These are phyloP conservation scores for Mastomys coucha DNA, from an alignment of 2,113 vertebrate genomes.

Conservation along the genomic window DNA sequence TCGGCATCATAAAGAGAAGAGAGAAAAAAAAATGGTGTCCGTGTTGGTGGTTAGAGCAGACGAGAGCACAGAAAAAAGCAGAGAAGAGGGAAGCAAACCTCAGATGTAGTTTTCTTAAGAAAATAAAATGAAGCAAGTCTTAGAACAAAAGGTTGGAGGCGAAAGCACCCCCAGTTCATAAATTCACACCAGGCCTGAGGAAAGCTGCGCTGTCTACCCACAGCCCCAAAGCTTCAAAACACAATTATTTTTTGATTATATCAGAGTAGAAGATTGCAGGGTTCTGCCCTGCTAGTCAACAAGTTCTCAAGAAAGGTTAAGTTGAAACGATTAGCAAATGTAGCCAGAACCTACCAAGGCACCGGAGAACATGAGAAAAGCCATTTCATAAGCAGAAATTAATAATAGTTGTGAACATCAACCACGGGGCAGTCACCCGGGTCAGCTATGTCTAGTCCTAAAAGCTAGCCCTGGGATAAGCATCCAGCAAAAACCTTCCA, in stretches of 20 bases:
- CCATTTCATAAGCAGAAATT: slow-evolving; percentile 69
- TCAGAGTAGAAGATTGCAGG: slow-evolving; percentile 52
- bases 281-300: slow-evolving; percentile 46
- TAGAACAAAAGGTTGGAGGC: slow-evolving; percentile 82
- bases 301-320: slow-evolving; percentile 66
- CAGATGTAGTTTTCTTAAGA: slow-evolving; percentile 78
- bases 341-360: slow-evolving; percentile 31
- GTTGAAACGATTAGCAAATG: slow-evolving; percentile 9
- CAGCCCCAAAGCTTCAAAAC: slow-evolving; percentile 61
- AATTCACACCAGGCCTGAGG: slow-evolving; percentile 77
- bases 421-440: slow-evolving; percentile 50
- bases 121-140: slow-evolving; percentile 76
- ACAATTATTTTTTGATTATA: slow-evolving; percentile 74
- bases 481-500: slow-evolving; percentile 75
- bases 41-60: slow-evolving; percentile 70
- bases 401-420: slow-evolving; percentile 71
- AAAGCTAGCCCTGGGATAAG: slow-evolving; percentile 70
- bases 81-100: slow-evolving; percentile 79
- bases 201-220: slow-evolving; percentile 73
- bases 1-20: slow-evolving; percentile 88
- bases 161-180: slow-evolving; percentile 82
- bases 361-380: slow-evolving; percentile 60
- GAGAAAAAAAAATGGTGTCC: slow-evolving; percentile 84
- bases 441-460: slow-evolving; percentile 60
- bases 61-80: slow-evolving; percentile 16